Percentiles rank a stretch among this genome's conserved stretches.
Evolutionary conservation across 2,888 invertebrate genomes (phyloP).

Genomic region (Fragum sueziense): DNA sequence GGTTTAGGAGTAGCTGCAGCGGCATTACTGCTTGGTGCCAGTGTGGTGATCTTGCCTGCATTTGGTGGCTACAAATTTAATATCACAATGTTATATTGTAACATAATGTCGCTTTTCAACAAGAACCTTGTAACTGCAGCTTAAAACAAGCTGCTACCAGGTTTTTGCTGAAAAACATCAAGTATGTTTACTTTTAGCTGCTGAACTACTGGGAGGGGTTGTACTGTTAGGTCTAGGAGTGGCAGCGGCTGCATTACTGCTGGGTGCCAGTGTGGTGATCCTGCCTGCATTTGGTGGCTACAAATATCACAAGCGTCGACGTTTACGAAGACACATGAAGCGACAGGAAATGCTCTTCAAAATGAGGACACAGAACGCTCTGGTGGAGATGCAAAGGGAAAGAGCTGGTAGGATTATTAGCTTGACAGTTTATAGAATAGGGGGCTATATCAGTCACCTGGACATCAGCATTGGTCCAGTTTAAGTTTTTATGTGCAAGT

Average conservation of each 20-base stretch:
- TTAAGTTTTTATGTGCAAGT: no score
- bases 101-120: no score
- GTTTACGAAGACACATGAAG: conserved; percentile 38
- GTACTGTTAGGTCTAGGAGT: conserved; percentile 76
- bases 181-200: conserved; percentile 76
- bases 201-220: conserved; percentile 77
- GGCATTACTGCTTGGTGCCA: conserved; percentile 76
- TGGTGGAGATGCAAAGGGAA: conserved; percentile 48
- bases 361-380: conserved; percentile 45
- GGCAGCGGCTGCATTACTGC: conserved; percentile 77
- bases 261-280: conserved; percentile 78
- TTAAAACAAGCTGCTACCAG: no score
- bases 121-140: no score
- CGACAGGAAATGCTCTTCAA: conserved; percentile 46
- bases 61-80: conserved; percentile 74
- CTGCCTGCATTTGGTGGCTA: conserved; percentile 78
- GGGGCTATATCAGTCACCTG: no score
- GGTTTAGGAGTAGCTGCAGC: conserved; percentile 80
- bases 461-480: no score
- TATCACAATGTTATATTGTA: no score
- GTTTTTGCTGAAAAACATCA: no score
- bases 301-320: conserved; percentile 64
- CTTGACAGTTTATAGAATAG: no score
- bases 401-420: conserved; percentile 45
- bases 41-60: conserved; percentile 78